Evolutionary conservation across 2,797 vertebrate species (phyloP).

Genomic region (Sebastes vulpes): DNA sequence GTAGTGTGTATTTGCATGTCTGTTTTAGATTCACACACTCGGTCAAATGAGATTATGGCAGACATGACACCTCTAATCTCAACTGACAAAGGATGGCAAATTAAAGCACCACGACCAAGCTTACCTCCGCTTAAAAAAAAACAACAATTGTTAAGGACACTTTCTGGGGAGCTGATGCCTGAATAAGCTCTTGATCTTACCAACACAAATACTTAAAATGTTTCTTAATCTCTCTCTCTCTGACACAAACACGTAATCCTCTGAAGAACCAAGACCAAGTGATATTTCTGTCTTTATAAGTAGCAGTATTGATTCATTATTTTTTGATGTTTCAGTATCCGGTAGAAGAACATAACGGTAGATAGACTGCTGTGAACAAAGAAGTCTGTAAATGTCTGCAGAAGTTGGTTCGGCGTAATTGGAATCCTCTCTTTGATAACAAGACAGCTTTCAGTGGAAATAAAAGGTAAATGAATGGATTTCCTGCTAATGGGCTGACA

Average conservation of each 20-base stretch:
- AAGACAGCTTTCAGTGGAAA: background rate
- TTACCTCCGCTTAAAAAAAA: constrained; percentile 14
- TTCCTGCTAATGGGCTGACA: constrained; percentile 1
- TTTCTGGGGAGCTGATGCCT: constrained; percentile 14
- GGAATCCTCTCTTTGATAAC: constrained; percentile 5
- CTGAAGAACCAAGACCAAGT: constrained; percentile 10
- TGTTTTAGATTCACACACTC: background rate
- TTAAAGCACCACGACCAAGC: background rate
- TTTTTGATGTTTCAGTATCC: background rate
- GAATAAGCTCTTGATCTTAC: constrained; percentile 51
- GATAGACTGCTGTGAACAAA: background rate
- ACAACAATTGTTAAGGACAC: constrained; percentile 10
- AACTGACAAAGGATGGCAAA: constrained; percentile 17
- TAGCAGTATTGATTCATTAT: background rate
- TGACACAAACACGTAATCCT: constrained; percentile 5
- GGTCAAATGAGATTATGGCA: constrained; percentile 6
- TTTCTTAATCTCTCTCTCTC: constrained; percentile 1
- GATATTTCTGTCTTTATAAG: constrained; percentile 5
- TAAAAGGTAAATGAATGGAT: constrained; percentile 8
- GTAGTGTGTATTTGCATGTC: background rate
- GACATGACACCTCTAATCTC: constrained; percentile 28
- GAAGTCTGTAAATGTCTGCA: background rate
- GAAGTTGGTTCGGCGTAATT: background rate
- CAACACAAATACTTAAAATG: constrained; percentile 4
- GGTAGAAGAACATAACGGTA: background rate